A percentile compares a stretch with the other conserved stretches of the same genome.
phyloP scores from a whole-genome alignment of 2,113 vertebrate species.

The Mormyrus lacerda region DNA sequence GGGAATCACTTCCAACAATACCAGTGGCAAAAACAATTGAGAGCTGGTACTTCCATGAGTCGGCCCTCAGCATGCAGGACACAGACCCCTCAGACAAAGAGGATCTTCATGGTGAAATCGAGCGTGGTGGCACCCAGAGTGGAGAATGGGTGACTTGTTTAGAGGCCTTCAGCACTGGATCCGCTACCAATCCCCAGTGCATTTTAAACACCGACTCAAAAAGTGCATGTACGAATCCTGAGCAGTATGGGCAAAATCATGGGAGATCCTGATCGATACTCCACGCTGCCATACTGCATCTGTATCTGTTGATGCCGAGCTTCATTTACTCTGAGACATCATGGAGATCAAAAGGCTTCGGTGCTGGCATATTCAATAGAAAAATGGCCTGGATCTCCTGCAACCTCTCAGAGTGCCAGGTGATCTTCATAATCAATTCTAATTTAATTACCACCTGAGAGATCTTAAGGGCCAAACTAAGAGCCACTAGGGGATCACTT shows the following conservation, averaged over 20 bases:
- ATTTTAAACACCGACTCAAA: slow-evolving; percentile 16
- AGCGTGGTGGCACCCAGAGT: neutral
- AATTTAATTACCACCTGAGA: neutral
- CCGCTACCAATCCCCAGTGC: neutral
- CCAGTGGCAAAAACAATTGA: slow-evolving; percentile 21
- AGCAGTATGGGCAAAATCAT: neutral
- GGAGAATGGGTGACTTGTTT: neutral
- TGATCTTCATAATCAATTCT: neutral
- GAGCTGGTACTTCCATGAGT: slow-evolving; percentile 24
- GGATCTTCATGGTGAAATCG: neutral
- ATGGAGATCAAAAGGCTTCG: neutral
- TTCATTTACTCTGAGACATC: neutral
- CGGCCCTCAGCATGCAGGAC: neutral
- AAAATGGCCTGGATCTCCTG: neutral
- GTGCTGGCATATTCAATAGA: neutral
- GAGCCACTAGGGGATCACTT: neutral
- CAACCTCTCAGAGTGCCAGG: neutral
- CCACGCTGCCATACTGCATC: neutral
- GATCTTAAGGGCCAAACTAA: neutral
- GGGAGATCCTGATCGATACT: neutral
- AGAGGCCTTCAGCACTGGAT: neutral
- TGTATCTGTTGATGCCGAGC: neutral
- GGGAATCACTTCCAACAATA: slow-evolving; percentile 15
- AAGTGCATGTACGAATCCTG: neutral
- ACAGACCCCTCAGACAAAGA: neutral